phyloP scores from a whole-genome alignment of 2,113 vertebrate genomes.

The Hypanus sabinus region DNA sequence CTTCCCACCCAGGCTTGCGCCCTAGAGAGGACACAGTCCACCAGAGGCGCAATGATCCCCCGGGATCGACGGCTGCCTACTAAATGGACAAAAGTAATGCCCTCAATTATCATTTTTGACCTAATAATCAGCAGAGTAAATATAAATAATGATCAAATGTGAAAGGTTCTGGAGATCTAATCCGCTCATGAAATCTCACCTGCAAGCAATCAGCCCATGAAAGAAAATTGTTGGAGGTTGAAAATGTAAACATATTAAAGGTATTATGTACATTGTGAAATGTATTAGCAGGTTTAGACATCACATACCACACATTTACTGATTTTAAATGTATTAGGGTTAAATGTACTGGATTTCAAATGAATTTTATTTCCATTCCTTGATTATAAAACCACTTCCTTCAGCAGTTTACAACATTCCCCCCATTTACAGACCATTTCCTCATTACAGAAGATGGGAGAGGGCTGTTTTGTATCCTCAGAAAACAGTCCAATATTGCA shows the following conservation, averaged over 20 bases:
- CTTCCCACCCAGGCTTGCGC: no score
- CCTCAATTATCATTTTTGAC: not conserved
- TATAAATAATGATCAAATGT: not conserved
- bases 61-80: no score
- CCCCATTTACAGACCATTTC: not conserved
- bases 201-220: not conserved
- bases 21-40: no score
- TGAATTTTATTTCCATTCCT: not conserved
- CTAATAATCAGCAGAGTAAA: not conserved
- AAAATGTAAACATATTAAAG: not conserved
- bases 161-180: not conserved
- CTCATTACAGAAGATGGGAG: no score
- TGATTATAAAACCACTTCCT: not conserved
- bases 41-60: no score
- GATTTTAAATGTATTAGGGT: not conserved
- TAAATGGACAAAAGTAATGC: no score
- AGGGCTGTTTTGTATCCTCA: no score
- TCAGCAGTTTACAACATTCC: not conserved
- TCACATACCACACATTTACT: not conserved
- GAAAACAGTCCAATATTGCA: no score
- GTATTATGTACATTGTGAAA: not conserved
- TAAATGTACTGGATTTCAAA: not conserved
- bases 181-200: not conserved
- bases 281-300: not conserved
- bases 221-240: not conserved